Evolutionary conservation across 2,113 vertebrate species (phyloP).

Genomic region (Argyrosomus japonicus): DNA sequence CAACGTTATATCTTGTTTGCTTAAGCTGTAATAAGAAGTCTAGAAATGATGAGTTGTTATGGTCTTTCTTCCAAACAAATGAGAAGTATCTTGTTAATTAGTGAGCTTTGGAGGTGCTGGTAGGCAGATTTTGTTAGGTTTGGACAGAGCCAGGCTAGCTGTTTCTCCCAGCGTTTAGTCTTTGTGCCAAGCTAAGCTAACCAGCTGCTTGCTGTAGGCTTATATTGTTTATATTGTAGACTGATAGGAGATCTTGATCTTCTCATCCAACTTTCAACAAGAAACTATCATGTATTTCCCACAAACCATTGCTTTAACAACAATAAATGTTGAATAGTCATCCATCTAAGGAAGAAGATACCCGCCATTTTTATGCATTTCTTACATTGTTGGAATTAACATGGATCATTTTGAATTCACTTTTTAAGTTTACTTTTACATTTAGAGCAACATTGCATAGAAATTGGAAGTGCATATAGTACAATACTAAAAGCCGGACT

Average conservation of each 20-base stretch:
- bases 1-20: not conserved
- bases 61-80: not conserved
- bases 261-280: not conserved
- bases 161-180: not conserved
- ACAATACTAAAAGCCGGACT: too few species aligned
- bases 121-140: not conserved
- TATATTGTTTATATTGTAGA: not conserved
- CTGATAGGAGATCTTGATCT: not conserved
- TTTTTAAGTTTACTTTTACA: not conserved
- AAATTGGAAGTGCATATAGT: too few species aligned
- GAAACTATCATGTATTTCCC: not conserved
- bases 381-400: not conserved
- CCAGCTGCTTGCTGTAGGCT: not conserved
- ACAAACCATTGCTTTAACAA: not conserved
- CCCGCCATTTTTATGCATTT: not conserved
- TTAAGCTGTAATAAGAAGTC: not conserved
- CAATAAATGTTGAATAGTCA: not conserved
- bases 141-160: not conserved
- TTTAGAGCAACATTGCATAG: not conserved
- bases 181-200: slow-evolving; percentile 4
- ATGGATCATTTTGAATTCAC: not conserved
- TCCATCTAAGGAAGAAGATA: not conserved
- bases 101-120: not conserved
- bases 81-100: not conserved
- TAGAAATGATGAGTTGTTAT: not conserved